These are phyloP conservation scores for Alligator sinensis DNA, from an alignment of 2,113 vertebrate genomes.

Conservation along the genomic window DNA sequence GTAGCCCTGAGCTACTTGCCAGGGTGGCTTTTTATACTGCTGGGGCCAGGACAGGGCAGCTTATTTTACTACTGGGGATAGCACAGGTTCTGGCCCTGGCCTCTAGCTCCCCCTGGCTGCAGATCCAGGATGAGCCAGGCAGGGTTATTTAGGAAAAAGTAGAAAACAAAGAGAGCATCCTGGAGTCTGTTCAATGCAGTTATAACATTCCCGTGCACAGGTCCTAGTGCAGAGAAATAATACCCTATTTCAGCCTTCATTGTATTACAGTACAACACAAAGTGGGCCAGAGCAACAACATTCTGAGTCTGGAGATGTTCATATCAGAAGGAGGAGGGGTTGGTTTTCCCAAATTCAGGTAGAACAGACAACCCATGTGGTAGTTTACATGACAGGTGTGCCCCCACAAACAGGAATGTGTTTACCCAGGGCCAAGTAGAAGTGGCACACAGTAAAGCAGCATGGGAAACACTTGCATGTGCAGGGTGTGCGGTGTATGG, in stretches of 20 bases:
- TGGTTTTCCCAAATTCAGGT: not conserved
- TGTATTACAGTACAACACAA: not conserved
- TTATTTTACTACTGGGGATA: too few species aligned
- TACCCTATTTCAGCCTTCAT: not conserved
- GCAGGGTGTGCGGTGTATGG: too few species aligned
- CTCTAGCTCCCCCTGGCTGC: too few species aligned
- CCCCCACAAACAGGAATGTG: too few species aligned
- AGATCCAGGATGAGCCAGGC: too few species aligned
- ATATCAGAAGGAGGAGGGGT: not conserved
- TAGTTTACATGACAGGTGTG: not conserved
- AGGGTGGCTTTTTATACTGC: too few species aligned
- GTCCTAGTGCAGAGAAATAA: not conserved
- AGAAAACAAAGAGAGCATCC: not conserved
- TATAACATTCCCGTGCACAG: not conserved
- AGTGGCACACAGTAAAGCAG: too few species aligned
- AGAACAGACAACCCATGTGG: not conserved
- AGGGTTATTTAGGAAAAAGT: not conserved
- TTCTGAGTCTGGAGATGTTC: not conserved
- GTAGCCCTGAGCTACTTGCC: too few species aligned
- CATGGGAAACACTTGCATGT: too few species aligned
- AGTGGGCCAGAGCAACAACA: not conserved
- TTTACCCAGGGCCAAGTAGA: too few species aligned
- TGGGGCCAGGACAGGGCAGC: too few species aligned
- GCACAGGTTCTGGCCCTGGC: too few species aligned
- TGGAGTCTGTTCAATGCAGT: not conserved